These are phyloP conservation scores for Torymus aiolomorphi DNA, from an alignment of 2,888 invertebrate species.

Conservation along the genomic window DNA sequence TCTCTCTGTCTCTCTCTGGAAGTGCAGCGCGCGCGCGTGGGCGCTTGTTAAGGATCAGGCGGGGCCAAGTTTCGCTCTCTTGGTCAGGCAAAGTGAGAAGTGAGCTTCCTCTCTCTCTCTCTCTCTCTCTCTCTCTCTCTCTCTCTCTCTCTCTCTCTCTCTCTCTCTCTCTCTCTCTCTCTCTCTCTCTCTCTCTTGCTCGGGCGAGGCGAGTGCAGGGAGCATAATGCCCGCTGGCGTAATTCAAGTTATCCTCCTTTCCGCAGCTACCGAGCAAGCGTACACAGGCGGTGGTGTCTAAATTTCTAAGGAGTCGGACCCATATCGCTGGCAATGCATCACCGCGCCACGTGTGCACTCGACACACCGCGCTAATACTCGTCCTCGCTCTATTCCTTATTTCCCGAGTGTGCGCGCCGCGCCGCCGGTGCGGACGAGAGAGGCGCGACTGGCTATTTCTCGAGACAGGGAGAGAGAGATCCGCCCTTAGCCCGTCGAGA, in stretches of 20 bases:
- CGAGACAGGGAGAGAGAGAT: no score
- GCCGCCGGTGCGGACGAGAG: no score
- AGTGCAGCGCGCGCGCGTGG: slow-evolving; percentile 5
- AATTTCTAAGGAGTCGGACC: slow-evolving; percentile 42
- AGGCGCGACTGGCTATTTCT: no score
- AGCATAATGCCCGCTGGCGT: slow-evolving; percentile 46
- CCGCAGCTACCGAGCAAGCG: slow-evolving; percentile 4
- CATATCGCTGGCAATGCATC: slow-evolving; percentile 46
- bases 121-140: no score
- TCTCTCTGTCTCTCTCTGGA: background rate
- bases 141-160: no score
- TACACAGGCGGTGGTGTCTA: slow-evolving; percentile 18
- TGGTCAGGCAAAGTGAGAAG: slow-evolving; percentile 32
- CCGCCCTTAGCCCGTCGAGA: no score
- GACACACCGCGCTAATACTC: slow-evolving; percentile 29
- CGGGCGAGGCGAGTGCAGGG: slow-evolving; percentile 8
- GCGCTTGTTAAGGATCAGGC: slow-evolving; percentile 41
- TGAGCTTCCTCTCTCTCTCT: no score
- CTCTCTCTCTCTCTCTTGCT: background rate
- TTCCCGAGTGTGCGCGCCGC: no score
- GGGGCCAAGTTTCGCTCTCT: slow-evolving; percentile 28
- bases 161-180: no score
- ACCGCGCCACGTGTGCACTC: slow-evolving; percentile 32
- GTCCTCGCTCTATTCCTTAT: background rate
- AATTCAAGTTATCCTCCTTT: slow-evolving; percentile 49